phyloP scores from a whole-genome alignment of 2,797 vertebrate species.

The Mormyrops boulengeri region DNA sequence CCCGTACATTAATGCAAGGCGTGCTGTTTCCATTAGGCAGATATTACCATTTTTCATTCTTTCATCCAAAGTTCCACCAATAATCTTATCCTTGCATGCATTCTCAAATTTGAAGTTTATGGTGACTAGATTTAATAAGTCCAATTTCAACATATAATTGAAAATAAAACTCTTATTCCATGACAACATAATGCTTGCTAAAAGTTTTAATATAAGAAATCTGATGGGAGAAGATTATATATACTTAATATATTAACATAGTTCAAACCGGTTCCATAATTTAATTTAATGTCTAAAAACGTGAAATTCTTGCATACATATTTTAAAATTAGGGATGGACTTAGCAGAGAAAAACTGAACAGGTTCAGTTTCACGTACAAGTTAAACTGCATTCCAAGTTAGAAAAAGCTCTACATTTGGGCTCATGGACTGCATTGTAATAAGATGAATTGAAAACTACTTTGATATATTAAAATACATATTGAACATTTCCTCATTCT shows the following conservation, averaged over 20 bases:
- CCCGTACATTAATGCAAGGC: neutral
- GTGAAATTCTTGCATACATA: neutral
- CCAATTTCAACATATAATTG: slow-evolving; percentile 4
- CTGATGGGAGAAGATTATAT: neutral
- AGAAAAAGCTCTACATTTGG: neutral
- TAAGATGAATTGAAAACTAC: neutral
- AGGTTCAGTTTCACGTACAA: neutral
- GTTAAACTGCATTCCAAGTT: neutral
- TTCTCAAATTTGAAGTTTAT: neutral
- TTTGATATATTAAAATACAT: neutral
- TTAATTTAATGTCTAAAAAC: neutral
- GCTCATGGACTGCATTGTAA: neutral
- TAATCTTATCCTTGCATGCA: slow-evolving; percentile 12
- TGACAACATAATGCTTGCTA: slow-evolving; percentile 2
- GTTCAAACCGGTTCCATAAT: neutral
- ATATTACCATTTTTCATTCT: slow-evolving; percentile 12
- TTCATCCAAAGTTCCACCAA: neutral
- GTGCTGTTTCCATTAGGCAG: neutral
- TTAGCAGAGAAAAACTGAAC: neutral
- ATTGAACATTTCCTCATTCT: neutral
- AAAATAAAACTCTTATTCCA: slow-evolving; percentile 9
- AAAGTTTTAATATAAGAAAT: neutral
- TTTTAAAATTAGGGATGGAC: neutral
- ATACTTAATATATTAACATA: neutral
- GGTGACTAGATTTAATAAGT: slow-evolving; percentile 8